Base-by-base conservation (phyloP, 2,113 vertebrate species). In the Psittacula cyanocephala region DNA sequence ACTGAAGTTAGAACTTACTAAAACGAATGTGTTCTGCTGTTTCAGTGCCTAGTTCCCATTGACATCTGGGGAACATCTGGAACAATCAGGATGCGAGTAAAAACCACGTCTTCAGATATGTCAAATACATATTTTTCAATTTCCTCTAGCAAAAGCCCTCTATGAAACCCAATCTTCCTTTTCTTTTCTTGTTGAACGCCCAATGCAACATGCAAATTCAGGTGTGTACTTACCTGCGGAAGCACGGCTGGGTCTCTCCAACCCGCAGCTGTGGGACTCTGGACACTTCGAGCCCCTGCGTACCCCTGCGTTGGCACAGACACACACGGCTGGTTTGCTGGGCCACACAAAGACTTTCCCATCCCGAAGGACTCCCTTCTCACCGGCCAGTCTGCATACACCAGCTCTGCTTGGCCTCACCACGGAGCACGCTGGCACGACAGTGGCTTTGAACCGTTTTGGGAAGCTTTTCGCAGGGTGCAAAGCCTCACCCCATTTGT, bases 1-100 rank as follows among this genome's bases (percentile, higher is more conserved):
- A 52, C 33, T 76, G 22, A 84, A 76, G 65, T 68, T 72, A 75
- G 52, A 83, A 84, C 33, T 19, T 53, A 69, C 81, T 89, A 49
- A 79, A 96, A 81, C 72, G 68, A 93, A 91, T 41, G 16, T 19
- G 23, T 87, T 91, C 92, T 81, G 43, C 91, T 63, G 14, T 92
- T 93, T 64, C 72, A 19, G 12, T 78, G 82, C 67, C 50, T 67
- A 7, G 33, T 20, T 94, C 69, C 68, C 60, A 78, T 44, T 84
- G 93, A 96, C 95, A 96, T 97, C 96, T 96, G 96, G 90, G 63
- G 31, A 97, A 94, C 95, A 94, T 81, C 90, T 97, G 96, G 95
- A 93, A 79, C 81, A 57, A 83, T 71, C 92, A 91, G 86, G 77
- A 96, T 76, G 72, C 83, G 53, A 93, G 92, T 89, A 95, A 92